Conservation (phyloP, 2,797 vertebrate genomes). For the Acanthiza pusilla region DNA sequence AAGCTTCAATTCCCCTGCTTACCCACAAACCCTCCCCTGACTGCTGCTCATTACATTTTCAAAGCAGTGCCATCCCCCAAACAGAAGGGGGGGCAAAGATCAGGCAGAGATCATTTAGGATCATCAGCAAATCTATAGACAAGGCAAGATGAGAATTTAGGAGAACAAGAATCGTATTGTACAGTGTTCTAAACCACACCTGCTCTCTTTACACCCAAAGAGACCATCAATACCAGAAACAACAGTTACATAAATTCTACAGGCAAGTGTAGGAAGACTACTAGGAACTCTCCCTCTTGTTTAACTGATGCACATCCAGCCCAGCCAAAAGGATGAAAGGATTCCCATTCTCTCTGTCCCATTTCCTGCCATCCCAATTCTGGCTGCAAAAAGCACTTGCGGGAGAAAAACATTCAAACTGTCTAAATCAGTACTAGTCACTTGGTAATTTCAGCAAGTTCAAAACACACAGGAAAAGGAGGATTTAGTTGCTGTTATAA, state of each 20-base stretch:
- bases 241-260: fast-evolving
- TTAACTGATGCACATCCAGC: not conserved
- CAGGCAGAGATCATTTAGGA: not conserved
- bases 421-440: not conserved
- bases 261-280: not conserved
- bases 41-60: not conserved
- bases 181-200: not conserved
- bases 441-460: not conserved
- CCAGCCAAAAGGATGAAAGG: not conserved
- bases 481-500: not conserved
- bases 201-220: not conserved
- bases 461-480: not conserved
- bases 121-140: not conserved
- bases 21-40: not conserved
- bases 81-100: not conserved
- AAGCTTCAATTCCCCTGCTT: not conserved
- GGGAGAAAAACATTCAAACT: not conserved
- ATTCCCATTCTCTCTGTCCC: not conserved
- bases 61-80: not conserved
- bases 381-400: not conserved
- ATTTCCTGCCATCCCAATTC: not conserved
- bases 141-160: not conserved
- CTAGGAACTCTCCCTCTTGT: not conserved
- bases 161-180: not conserved
- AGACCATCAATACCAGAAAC: not conserved